Conservation (phyloP, 2,888 invertebrate genomes). For the Caenorhabditis sp. region DNA sequence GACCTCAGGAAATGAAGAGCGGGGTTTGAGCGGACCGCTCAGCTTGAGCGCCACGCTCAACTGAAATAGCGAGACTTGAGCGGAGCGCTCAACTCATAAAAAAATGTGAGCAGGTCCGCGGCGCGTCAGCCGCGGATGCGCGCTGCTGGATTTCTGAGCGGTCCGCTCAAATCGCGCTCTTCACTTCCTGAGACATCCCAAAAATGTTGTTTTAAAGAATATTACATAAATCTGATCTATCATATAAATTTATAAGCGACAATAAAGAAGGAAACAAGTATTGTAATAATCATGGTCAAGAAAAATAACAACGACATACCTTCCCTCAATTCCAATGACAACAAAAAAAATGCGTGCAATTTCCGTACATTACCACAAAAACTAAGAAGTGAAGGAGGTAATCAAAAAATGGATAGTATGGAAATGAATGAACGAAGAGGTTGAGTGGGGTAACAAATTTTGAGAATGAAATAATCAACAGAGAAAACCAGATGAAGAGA, state of each 20-base stretch:
- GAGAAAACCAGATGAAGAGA: conserved; percentile 4
- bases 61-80: no score
- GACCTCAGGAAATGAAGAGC: no score
- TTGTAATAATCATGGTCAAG: background rate
- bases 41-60: no score
- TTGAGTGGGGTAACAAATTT: conserved; percentile 8
- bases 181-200: no score
- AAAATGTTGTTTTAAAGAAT: no score
- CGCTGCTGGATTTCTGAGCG: no score
- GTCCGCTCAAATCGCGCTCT: no score
- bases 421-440: background rate
- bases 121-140: no score
- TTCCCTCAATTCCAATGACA: background rate
- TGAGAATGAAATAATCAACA: conserved; percentile 16
- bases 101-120: no score
- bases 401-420: background rate
- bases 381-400: conserved; percentile 1
- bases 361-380: background rate
- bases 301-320: background rate
- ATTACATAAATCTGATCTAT: background rate
- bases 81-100: no score
- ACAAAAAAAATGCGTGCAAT: background rate
- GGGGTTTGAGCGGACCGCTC: no score
- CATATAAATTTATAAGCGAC: background rate
- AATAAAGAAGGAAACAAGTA: background rate